Base-by-base conservation (phyloP, 2,888 invertebrate species). In the Lithodes maja region DNA sequence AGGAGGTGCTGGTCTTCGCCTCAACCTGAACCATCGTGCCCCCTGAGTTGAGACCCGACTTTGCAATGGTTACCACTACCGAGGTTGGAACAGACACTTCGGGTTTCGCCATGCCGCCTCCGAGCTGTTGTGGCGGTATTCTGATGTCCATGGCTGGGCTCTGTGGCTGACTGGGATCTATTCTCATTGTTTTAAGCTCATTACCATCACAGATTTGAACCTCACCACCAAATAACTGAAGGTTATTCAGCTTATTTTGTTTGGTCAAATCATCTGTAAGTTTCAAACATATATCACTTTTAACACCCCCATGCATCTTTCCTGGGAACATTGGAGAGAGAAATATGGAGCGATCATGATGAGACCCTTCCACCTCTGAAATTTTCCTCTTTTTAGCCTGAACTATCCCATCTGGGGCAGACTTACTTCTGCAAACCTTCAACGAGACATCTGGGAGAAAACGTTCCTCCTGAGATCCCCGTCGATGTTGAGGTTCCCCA, bases 11-110 rank as follows among this genome's bases (percentile, higher is more conserved):
- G 7, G 77, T 86, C 50, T 88, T 82, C n/a, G 84, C 90, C 5
- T 93, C 92, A 33, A 93, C 90, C 85, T 93, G 93, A 93, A 96
- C 96, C 83, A 95, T 95, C n/a, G 97, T 97, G 17, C 97, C 97
- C 54, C 97, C 97, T 0, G 97, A 97, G 93, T 97, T 96, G 87
- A 97, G 94, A 0, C 97, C 96, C 0, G 97, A 97, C 92, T 97
- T 93, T 17, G 94, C 93, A 83, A 94, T 93, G 12, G 93, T 96
- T 49, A 97, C 96, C 91, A 97, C 96, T 91, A 97, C 95, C 92
- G 94, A 93, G 9, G 93, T 90, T 69, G 90, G 89, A 2, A 83
- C 69, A 53, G 84, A 85, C 7, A 86, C 77, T 5, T 88, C 88
- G n/a, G 83, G 54, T 50, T 82, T 86, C 1, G 74, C 50, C 50